Conservation (phyloP, 2,888 invertebrate species). For the Andricus quercusramuli region DNA sequence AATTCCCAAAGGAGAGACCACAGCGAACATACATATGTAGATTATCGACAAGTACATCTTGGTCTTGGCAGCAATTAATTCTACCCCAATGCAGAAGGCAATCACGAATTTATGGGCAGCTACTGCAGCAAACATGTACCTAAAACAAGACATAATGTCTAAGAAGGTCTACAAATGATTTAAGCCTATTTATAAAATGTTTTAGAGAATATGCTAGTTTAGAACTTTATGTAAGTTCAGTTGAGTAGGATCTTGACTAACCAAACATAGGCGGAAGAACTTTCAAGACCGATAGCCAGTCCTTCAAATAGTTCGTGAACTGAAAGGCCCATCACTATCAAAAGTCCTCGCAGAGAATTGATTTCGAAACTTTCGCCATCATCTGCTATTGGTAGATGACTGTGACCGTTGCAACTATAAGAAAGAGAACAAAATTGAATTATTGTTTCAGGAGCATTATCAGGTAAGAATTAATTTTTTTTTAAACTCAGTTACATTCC, state of each 20-base stretch:
- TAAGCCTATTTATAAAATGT: no score
- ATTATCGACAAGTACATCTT: conserved; percentile 82
- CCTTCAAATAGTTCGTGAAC: conserved; percentile 93
- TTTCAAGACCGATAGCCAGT: conserved; percentile 80
- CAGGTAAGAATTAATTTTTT: background rate
- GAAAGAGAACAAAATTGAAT: background rate
- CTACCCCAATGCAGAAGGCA: conserved; percentile 93
- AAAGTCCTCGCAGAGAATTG: conserved; percentile 83
- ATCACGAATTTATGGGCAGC: conserved; percentile 92
- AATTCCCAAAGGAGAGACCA: conserved; percentile 90
- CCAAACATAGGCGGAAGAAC: conserved; percentile 78
- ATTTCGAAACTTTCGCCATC: conserved; percentile 69
- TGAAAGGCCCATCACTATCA: conserved; percentile 90
- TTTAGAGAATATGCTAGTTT: background rate
- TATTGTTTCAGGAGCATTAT: background rate
- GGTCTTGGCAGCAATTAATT: conserved; percentile 87
- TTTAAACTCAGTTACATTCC: background rate
- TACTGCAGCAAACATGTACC: conserved; percentile 91
- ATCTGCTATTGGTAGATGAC: conserved; percentile 68
- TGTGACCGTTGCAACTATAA: conserved; percentile 62
- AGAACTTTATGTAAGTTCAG: background rate
- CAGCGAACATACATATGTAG: conserved; percentile 88
- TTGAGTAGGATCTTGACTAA: conserved; percentile 53
- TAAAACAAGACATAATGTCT: conserved; percentile 63
- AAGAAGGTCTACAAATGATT: no score